Conservation (phyloP, 2,113 vertebrate genomes). For the Microcebus lehilahytsara region DNA sequence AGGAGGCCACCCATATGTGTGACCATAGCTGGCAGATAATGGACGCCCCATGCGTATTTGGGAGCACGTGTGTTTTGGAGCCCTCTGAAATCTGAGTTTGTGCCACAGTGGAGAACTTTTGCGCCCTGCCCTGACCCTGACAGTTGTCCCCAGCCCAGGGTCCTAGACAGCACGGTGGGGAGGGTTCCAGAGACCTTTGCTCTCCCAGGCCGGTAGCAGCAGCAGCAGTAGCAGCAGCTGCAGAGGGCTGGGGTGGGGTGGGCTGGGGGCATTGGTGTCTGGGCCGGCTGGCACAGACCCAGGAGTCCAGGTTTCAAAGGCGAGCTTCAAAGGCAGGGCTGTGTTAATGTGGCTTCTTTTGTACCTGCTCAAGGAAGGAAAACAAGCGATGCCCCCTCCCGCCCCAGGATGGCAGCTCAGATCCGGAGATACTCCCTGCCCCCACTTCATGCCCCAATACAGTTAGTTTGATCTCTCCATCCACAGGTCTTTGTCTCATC, state of each 20-base stretch:
- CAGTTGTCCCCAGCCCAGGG: background rate
- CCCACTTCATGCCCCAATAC: slow-evolving; percentile 75
- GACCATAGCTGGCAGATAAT: background rate
- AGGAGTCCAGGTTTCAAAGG: slow-evolving; percentile 80
- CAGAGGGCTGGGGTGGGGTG: background rate
- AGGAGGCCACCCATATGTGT: background rate
- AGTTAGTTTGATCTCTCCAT: slow-evolving; percentile 80
- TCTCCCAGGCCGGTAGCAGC: background rate
- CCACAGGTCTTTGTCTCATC: slow-evolving; percentile 79
- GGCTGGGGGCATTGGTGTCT: background rate
- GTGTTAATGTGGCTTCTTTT: slow-evolving; percentile 81
- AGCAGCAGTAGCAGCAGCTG: background rate
- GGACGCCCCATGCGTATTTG: background rate
- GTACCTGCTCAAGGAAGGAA: slow-evolving; percentile 82
- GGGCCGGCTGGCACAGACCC: slow-evolving; percentile 62
- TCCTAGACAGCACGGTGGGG: background rate
- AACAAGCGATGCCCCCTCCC: slow-evolving; percentile 77
- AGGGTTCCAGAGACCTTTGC: slow-evolving; percentile 43
- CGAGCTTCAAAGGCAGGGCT: slow-evolving; percentile 84
- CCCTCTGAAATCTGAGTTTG: background rate
- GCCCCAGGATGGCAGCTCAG: slow-evolving; percentile 81
- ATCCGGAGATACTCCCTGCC: slow-evolving; percentile 73
- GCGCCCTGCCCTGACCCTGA: background rate
- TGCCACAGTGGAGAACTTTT: background rate
- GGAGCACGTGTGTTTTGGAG: background rate